Base-by-base conservation (phyloP, 1,140 invertebrate genomes). In the Anoplophora glabripennis region DNA sequence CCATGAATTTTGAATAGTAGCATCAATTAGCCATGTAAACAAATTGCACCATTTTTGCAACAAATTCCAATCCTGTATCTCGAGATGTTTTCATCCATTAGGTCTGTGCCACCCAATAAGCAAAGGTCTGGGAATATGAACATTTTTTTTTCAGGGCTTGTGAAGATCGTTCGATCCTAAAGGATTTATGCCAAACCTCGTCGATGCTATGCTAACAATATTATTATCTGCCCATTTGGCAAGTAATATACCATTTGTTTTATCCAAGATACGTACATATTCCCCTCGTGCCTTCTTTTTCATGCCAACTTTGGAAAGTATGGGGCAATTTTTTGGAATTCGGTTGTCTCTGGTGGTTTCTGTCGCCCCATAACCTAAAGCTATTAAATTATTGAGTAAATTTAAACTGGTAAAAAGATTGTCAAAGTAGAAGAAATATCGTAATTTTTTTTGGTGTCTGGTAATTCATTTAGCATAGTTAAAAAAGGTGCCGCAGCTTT, bases 41-140 rank as follows among this genome's bases (percentile, higher is more conserved):
- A n/a, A n/a, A n/a, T n/a, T n/a, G n/a, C n/a, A n/a, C n/a, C n/a
- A n/a, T n/a, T n/a, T n/a, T n/a, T n/a, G n/a, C n/a, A n/a, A n/a
- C n/a, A n/a, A n/a, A n/a, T n/a, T n/a, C 67, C 65, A 73, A 67
- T 74, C 75, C 60, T 75, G 75, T 58, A 74, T 44, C 62, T 61
- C 34, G 65, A 64, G 63, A 76, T 72, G 63, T 75, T 74, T 69
- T 75, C 56, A 65, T 76, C 72, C 68, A 72, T 70, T 44, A 66
- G 65, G 67, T 76, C 72, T 46, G 72, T 58, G 2, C 34, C 44
- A n/a, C 33, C 64, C 74, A 71, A 75, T 64, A 45, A 72, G 64
- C 66, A 64, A 54, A 61, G 73, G 72, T 67, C 72, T 53, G 47
- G 64, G 61, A 53, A 75, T 64, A 53, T 63, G 51, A 57, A 73